Evolutionary conservation across 2,113 vertebrate species (phyloP).

Genomic region (Procavia capensis): DNA sequence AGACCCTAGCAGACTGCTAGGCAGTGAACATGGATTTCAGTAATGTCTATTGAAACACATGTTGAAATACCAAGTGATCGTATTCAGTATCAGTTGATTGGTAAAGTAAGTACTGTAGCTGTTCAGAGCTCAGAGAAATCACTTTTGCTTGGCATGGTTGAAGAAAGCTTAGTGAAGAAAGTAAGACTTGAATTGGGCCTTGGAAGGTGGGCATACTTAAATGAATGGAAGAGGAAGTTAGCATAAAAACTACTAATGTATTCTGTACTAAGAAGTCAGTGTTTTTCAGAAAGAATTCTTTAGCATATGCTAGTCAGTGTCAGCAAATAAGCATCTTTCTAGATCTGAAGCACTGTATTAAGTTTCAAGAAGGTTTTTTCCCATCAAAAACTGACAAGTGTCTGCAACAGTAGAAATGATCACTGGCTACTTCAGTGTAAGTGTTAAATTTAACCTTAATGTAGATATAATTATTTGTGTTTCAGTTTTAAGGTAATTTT

Average conservation of each 20-base stretch:
- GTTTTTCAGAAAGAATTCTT: not conserved
- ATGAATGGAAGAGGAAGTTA: not conserved
- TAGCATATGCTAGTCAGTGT: not conserved
- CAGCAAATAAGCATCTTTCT: not conserved
- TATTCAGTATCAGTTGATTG: not conserved
- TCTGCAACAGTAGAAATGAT: not conserved
- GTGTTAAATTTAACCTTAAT: not conserved
- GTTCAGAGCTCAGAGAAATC: not conserved
- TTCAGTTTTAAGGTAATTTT: constrained; percentile 17
- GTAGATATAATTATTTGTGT: not conserved
- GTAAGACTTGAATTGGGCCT: not conserved
- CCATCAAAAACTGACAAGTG: not conserved
- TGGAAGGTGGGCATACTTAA: not conserved
- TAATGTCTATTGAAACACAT: not conserved
- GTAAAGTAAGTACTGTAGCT: not conserved
- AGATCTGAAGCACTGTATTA: not conserved
- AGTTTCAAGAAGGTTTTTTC: not conserved
- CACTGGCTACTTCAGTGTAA: not conserved
- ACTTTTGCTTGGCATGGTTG: not conserved
- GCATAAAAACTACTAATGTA: not conserved
- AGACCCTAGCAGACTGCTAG: not conserved
- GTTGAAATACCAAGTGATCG: not conserved
- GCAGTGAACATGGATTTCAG: not conserved
- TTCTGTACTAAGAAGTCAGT: not conserved
- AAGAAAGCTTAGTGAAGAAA: not conserved